Conservation (phyloP, 2,797 vertebrate species). For the Poecilia picta region DNA sequence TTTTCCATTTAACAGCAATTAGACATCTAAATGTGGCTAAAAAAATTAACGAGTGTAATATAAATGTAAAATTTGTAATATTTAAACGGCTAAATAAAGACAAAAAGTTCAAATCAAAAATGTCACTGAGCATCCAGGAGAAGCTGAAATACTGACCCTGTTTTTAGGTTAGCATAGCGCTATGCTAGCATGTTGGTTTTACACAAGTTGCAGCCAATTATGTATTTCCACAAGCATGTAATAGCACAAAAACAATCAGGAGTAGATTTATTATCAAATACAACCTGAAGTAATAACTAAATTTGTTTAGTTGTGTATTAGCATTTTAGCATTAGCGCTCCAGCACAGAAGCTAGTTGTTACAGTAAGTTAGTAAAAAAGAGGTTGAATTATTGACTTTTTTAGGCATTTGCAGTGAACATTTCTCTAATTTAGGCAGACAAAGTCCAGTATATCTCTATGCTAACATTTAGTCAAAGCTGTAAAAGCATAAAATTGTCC, state of each 20-base stretch:
- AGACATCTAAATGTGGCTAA: not conserved
- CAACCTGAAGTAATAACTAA: not conserved
- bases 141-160: not conserved
- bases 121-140: not conserved
- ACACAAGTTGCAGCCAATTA: not conserved
- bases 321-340: not conserved
- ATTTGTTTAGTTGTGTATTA: not conserved
- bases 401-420: not conserved
- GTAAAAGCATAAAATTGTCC: not conserved
- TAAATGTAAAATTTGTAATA: not conserved
- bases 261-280: not conserved
- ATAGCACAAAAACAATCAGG: not conserved
- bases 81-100: not conserved
- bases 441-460: not conserved
- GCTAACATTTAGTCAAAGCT: not conserved
- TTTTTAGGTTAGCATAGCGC: not conserved
- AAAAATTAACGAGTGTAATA: not conserved
- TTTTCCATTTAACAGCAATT: not conserved
- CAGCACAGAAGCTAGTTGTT: not conserved
- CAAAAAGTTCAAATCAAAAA: not conserved
- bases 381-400: not conserved
- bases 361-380: not conserved
- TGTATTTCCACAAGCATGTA: not conserved
- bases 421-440: not conserved
- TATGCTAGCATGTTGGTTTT: not conserved